Evolutionary conservation across 2,113 vertebrate species (phyloP).

Genomic region (Cariama cristata): DNA sequence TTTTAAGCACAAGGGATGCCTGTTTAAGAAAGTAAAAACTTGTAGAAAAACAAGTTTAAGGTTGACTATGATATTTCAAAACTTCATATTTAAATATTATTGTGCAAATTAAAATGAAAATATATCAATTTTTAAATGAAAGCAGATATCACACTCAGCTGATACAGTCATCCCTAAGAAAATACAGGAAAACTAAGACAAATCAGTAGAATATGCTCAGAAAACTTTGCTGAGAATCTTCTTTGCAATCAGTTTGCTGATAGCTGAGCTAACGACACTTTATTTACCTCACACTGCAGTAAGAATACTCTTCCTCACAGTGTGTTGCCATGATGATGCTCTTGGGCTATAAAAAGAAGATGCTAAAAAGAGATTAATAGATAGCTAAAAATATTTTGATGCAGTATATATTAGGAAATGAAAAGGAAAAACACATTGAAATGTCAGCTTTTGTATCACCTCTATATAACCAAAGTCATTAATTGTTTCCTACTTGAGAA

Average conservation of each 20-base stretch:
- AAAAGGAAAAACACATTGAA: not conserved
- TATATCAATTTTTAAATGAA: not conserved
- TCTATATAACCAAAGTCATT: not conserved
- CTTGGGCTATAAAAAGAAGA: not conserved
- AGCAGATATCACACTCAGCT: not conserved
- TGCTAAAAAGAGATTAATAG: not conserved
- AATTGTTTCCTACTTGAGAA: not conserved
- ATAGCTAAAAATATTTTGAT: not conserved
- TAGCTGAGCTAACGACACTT: not conserved
- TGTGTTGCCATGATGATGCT: not conserved
- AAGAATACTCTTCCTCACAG: not conserved
- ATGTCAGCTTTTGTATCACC: not conserved
- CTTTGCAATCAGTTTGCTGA: not conserved
- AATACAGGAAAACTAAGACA: not conserved
- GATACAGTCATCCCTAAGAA: not conserved
- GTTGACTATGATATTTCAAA: not conserved
- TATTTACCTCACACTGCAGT: not conserved
- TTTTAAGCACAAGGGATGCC: accelerated
- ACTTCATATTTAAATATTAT: not conserved
- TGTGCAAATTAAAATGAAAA: not conserved
- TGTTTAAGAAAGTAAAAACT: not conserved
- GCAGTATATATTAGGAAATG: not conserved
- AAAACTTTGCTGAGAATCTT: not conserved
- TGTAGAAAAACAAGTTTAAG: not conserved
- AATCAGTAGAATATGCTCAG: not conserved